Evolutionary conservation across 2,113 vertebrate species (phyloP).

Genomic region (Eubucco bourcierii): DNA sequence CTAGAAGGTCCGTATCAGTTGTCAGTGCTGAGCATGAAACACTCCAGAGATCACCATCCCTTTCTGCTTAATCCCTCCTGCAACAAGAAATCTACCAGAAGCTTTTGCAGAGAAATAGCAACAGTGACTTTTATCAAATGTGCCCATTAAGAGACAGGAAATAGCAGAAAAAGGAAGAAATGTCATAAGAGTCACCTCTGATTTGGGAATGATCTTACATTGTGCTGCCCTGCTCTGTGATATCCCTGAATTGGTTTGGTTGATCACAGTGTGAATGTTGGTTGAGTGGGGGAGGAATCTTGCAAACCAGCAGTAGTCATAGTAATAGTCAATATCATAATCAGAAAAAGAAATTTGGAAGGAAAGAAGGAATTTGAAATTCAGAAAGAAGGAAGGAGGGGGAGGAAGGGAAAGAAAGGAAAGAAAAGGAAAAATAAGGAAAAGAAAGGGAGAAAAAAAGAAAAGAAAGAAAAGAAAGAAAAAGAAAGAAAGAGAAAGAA

Average conservation of each 20-base stretch:
- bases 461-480: too few species aligned
- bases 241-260: constrained; percentile 27
- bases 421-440: too few species aligned
- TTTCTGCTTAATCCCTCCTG: neutral
- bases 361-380: too few species aligned
- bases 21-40: neutral
- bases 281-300: neutral
- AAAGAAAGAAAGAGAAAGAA: too few species aligned
- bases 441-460: too few species aligned
- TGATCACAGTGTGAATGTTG: constrained; percentile 11
- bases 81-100: neutral
- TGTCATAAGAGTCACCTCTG: neutral
- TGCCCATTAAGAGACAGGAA: neutral
- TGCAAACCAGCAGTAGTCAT: constrained; percentile 33
- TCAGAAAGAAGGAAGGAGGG: too few species aligned
- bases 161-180: neutral
- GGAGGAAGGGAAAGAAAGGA: too few species aligned
- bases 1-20: neutral
- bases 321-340: neutral
- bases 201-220: neutral
- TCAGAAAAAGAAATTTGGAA: neutral
- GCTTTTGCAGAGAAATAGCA: neutral
- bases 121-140: neutral
- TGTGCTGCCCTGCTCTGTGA: neutral
- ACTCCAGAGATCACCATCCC: neutral